Percentiles rank a stretch among this genome's conserved stretches.
These are phyloP conservation scores for Pandion haliaetus DNA, from an alignment of 2,113 vertebrate genomes.

Conservation along the genomic window DNA sequence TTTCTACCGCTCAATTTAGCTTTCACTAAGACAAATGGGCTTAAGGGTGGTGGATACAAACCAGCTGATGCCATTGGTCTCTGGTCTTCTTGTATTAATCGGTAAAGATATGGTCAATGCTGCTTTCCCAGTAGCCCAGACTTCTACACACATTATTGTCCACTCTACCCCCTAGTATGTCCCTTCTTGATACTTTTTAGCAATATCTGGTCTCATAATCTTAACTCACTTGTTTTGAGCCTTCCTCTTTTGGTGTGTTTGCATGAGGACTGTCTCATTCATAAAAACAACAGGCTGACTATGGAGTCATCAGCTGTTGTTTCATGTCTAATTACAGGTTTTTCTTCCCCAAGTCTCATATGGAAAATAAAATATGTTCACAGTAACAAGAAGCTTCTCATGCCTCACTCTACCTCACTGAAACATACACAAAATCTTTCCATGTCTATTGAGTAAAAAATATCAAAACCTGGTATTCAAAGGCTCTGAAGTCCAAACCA, in stretches of 20 bases:
- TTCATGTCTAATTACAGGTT: not conserved
- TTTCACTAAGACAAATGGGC: not conserved
- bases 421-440: not conserved
- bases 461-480: not conserved
- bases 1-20: not conserved
- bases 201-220: not conserved
- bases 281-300: not conserved
- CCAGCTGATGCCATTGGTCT: not conserved
- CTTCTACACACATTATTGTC: not conserved
- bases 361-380: not conserved
- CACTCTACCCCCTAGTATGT: not conserved
- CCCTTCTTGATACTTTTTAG: not conserved
- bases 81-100: not conserved
- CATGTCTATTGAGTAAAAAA: not conserved
- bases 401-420: not conserved
- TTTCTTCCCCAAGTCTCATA: not conserved
- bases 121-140: not conserved
- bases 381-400: not conserved
- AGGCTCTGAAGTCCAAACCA: not conserved
- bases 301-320: not conserved
- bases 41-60: not conserved
- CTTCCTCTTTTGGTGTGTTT: not conserved
- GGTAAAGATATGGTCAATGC: not conserved
- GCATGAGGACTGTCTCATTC: not conserved
- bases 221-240: not conserved